Evolutionary conservation across 2,888 invertebrate genomes (phyloP), one percentile per base, ranked within the genome.

Genomic region (Hemicrepidius hirtus): DNA sequence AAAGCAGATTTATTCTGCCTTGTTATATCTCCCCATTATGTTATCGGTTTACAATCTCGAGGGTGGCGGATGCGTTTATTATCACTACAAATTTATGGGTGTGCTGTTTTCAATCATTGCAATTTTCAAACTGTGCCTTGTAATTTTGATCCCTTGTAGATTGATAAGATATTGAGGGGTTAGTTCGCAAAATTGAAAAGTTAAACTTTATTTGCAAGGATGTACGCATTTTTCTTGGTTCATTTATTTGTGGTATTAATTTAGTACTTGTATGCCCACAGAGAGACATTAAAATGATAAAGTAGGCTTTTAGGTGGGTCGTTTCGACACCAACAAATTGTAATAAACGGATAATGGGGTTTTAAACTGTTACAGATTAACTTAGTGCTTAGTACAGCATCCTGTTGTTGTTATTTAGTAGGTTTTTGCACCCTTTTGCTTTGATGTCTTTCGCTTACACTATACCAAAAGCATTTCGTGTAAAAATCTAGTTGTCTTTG

Each of bases 251-350:
- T 28, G 13, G 21, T 13, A 53, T 53, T 53, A 53, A 53, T 53
- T 53, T 53, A 53, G 32, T 21, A 53, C 53, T 20, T 20, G 28
- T 53, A 13, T 24, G 53, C 53, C 53, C 53, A 49, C 49, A 53
- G 53, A 53, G 5, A 16, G 6, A 13, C 53, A 28, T 53, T 53
- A 53, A 53, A 53, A 53, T 53, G 53, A 28, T 16, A 28, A 53
- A 53, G 28, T 28, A 49, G 53, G 32, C 53, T 24, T 28, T 53
- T 49, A 49, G 53, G 53, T 53, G 53, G 53, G 53, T 28, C 12
- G 53, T 53, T 49, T 53, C 21, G 53, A 16, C 53, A 53, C 53
- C 53, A 53, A 53, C 53, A 53, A 53, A 53, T 53, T 53, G 28
- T 53, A 50, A 50, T 50, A 50, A 50, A 24, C 50, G 24, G 53